Percentiles rank a stretch among this genome's conserved stretches.
These are phyloP conservation scores for Lindbergichthys nudifrons DNA, from an alignment of 2,797 vertebrate species.

Conservation along the genomic window DNA sequence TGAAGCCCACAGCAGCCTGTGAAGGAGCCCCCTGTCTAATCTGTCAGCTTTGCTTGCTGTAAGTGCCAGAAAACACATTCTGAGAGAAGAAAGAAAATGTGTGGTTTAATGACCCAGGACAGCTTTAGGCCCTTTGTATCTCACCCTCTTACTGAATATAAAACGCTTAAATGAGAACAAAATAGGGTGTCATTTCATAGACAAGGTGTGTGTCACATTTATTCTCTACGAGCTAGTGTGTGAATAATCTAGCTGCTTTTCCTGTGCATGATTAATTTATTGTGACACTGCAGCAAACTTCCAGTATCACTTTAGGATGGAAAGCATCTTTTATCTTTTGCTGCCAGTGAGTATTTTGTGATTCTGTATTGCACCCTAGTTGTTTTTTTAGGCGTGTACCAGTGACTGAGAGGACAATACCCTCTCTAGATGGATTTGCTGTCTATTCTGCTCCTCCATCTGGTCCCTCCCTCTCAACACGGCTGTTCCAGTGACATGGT, in stretches of 20 bases:
- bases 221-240: conserved; percentile 21
- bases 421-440: conserved; percentile 47
- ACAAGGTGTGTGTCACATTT: conserved; percentile 52
- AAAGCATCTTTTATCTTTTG: conserved; percentile 5
- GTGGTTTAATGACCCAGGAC: conserved; percentile 80
- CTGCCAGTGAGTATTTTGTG: conserved; percentile 20
- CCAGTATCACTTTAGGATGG: neutral
- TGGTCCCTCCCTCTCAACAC: conserved; percentile 65
- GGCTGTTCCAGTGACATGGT: conserved; percentile 70
- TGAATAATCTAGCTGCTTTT: conserved; percentile 36
- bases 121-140: conserved; percentile 72
- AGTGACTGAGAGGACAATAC: conserved; percentile 53
- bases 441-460: conserved; percentile 64
- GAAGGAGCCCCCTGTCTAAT: conserved; percentile 76
- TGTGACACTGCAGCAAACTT: conserved; percentile 15
- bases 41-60: conserved; percentile 75
- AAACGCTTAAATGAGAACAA: conserved; percentile 79
- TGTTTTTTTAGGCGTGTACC: conserved; percentile 25
- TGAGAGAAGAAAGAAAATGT: conserved; percentile 74
- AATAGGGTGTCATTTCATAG: conserved; percentile 73
- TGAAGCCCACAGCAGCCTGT: conserved; percentile 67
- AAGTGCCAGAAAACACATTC: conserved; percentile 76
- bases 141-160: conserved; percentile 73
- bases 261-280: conserved; percentile 37
- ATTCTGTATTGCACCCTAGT: conserved; percentile 19